Percentiles rank a stretch among this genome's conserved stretches.
Conservation (phyloP, 2,797 vertebrate genomes). For the Lemur catta region DNA sequence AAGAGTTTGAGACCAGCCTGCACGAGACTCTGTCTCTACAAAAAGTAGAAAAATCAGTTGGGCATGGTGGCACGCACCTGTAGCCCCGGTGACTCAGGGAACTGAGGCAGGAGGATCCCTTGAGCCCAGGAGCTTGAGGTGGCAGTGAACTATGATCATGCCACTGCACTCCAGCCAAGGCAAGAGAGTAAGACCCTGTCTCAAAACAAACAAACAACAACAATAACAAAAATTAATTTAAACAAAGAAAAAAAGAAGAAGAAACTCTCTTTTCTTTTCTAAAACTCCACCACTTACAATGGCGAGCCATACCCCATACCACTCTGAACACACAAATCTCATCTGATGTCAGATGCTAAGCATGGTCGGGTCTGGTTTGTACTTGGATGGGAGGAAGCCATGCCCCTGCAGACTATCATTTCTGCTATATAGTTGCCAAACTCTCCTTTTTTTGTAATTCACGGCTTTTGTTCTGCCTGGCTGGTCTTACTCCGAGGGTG, state of each 20-base stretch:
- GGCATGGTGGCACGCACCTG: background rate
- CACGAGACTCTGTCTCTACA: background rate
- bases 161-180: background rate
- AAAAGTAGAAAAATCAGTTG: background rate
- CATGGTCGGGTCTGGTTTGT: background rate
- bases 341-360: background rate
- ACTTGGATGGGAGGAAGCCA: background rate
- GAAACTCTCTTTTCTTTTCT: background rate
- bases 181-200: background rate
- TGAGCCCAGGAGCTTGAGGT: background rate
- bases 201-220: background rate
- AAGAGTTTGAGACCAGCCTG: background rate
- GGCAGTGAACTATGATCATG: background rate
- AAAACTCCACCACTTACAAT: background rate
- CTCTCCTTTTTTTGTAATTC: background rate
- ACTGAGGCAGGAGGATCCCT: background rate
- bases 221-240: background rate
- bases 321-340: background rate
- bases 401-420: background rate
- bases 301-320: background rate
- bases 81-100: background rate
- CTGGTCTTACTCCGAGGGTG: background rate
- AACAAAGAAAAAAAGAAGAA: background rate
- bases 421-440: background rate
- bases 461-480: background rate